Evolutionary conservation across 2,888 invertebrate species (phyloP), one percentile per base, ranked within the genome.

Genomic region (Oxytorus armatus): DNA sequence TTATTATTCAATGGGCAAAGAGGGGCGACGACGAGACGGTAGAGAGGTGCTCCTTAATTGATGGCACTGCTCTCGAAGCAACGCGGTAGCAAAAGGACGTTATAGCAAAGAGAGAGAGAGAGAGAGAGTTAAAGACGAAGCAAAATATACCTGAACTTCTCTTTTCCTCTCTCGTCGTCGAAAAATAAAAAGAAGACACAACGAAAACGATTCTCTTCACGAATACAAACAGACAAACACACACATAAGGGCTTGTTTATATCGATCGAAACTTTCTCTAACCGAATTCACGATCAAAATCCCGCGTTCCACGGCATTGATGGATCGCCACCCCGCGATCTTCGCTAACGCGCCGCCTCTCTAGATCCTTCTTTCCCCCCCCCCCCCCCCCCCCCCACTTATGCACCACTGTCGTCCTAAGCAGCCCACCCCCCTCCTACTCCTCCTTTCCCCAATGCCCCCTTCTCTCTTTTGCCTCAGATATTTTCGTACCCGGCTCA

Each of bases 41-140:
- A 86, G 85, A 86, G 85, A 88, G 90, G 89, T 89, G 90, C 90
- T 90, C 89, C 90, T 90, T 90, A 90, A 90, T 90, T 89, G 90
- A 90, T 90, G 90, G 83, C 83, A 82, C 79, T 82, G 84, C 84
- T 74, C 79, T 77, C 84, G 82, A 44, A 69, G 72, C 76, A 82
- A 77, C 76, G 33, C 57, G 42, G 61, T 42, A 47, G 59, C 47
- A 39, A 47, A 63, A 69, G 69, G 49, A 36, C 21, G 8, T 23
- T 44, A 16, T 47, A 39, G 8, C 18, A 61, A 61, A 36, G 59
- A 49, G 61, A 36, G 73, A 36, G 63, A 53, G 36, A 55, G 68
- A 39, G 61, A 25, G 55, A 44, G 49, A 55, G 53, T 57, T 69
- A 69, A 74, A 21, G 69, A 68, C 55, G 65, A 49, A 16, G 33